A percentile compares a stretch with the other conserved stretches of the same genome.
These are phyloP conservation scores for Drosophila micromelanica DNA, from an alignment of 1,140 invertebrate genomes.

Conservation along the genomic window DNA sequence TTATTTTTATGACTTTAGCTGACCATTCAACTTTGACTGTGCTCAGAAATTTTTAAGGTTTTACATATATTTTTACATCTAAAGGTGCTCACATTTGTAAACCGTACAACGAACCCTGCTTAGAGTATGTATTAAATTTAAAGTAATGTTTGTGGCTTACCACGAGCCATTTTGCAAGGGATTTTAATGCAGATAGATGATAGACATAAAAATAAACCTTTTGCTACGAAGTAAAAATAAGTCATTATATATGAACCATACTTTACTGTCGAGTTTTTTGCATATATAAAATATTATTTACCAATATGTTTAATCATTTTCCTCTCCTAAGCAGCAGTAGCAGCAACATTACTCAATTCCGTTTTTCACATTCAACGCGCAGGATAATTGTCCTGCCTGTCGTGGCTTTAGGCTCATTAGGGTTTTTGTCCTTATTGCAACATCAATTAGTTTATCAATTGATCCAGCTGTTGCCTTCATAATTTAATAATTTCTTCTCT, in stretches of 20 bases:
- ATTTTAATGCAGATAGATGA: no score
- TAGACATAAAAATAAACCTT: no score
- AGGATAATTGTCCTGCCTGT: background rate
- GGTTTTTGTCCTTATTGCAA: background rate
- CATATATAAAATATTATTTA: no score
- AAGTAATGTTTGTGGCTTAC: background rate
- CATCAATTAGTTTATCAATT: constrained; percentile 5
- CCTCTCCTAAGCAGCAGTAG: no score
- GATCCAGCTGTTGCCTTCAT: background rate
- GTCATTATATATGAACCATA: no score
- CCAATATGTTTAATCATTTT: no score
- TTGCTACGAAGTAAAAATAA: no score
- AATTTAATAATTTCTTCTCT: background rate
- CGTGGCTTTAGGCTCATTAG: background rate
- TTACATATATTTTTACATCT: background rate
- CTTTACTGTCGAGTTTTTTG: no score
- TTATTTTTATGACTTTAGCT: background rate
- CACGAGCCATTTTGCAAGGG: background rate
- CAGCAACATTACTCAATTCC: no score
- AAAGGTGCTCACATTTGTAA: background rate
- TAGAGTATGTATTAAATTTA: background rate
- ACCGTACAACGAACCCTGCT: background rate
- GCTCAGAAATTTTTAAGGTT: background rate
- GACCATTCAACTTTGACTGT: constrained; percentile 1
- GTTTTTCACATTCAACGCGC: no score